A percentile compares a stretch with the other conserved stretches of the same genome.
These are phyloP conservation scores for Eilema caniola DNA, from an alignment of 2,888 invertebrate species.

Conservation along the genomic window DNA sequence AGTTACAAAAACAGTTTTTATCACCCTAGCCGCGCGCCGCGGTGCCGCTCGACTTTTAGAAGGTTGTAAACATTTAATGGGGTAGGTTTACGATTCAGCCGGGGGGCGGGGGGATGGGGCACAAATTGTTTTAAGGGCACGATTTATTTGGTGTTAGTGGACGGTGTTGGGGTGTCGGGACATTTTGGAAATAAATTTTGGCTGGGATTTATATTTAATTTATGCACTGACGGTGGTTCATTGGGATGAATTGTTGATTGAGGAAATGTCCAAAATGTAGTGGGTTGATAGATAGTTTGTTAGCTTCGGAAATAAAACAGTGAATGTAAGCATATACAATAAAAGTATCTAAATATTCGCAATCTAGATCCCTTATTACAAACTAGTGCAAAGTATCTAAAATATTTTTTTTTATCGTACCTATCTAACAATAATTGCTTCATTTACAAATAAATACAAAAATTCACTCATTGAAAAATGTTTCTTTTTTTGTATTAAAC, in stretches of 20 bases:
- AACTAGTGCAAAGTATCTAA: too few species aligned
- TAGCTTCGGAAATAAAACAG: too few species aligned
- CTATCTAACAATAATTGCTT: too few species aligned
- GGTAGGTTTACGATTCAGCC: slow-evolving; percentile 66
- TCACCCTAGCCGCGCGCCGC: slow-evolving; percentile 45
- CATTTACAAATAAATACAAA: too few species aligned
- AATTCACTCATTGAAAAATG: too few species aligned
- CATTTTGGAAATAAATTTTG: slow-evolving; percentile 20
- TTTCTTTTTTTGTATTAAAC: too few species aligned
- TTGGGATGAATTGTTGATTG: not conserved
- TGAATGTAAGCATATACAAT: too few species aligned
- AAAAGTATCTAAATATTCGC: too few species aligned
- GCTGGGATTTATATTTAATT: slow-evolving; percentile 2
- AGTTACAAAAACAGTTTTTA: slow-evolving; percentile 60
- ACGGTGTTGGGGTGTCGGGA: slow-evolving; percentile 18
- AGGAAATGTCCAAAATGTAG: too few species aligned
- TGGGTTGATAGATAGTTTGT: too few species aligned
- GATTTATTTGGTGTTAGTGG: slow-evolving; percentile 47
- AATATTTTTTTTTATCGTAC: too few species aligned
- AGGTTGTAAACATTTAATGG: slow-evolving; percentile 82
- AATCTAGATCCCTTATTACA: too few species aligned
- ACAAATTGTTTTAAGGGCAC: slow-evolving; percentile 57
- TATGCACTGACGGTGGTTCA: slow-evolving; percentile 1
- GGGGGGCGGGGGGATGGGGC: slow-evolving; percentile 35
- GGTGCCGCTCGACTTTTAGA: slow-evolving; percentile 62